phyloP scores from a whole-genome alignment of 2,888 invertebrate genomes.

The Sarcophaga variegata region DNA sequence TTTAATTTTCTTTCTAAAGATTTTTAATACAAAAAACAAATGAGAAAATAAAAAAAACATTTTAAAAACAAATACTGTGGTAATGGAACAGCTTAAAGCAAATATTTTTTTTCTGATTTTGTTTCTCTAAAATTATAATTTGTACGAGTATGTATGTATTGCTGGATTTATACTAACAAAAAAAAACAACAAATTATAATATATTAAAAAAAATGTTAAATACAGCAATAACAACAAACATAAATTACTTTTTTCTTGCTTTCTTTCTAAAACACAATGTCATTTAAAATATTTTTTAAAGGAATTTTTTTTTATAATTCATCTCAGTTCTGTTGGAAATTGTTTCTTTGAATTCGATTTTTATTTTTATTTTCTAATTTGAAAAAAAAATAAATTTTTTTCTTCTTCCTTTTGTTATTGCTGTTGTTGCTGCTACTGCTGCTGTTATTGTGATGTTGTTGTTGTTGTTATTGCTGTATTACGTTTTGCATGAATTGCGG shows the following conservation, averaged over 20 bases:
- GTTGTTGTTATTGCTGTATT: slow-evolving; percentile 45
- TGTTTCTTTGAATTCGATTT: slow-evolving; percentile 56
- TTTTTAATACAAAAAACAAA: slow-evolving; percentile 15
- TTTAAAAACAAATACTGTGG: slow-evolving; percentile 8
- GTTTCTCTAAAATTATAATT: slow-evolving; percentile 46
- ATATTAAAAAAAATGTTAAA: slow-evolving; percentile 72
- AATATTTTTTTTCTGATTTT: slow-evolving; percentile 27
- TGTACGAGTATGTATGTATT: not conserved
- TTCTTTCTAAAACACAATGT: slow-evolving; percentile 52
- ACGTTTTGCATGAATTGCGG: slow-evolving; percentile 75
- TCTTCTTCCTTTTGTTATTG: slow-evolving; percentile 48
- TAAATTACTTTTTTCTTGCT: slow-evolving; percentile 72
- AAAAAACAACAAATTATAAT: not conserved
- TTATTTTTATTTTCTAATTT: slow-evolving; percentile 66
- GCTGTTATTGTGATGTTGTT: slow-evolving; percentile 28
- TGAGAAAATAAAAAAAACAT: slow-evolving; percentile 27
- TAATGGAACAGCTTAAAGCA: slow-evolving; percentile 56
- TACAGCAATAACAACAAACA: slow-evolving; percentile 69
- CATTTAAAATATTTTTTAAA: slow-evolving; percentile 56
- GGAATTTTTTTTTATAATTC: slow-evolving; percentile 64
- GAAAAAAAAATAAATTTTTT: slow-evolving; percentile 51
- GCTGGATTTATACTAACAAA: too few species aligned
- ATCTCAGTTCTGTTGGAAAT: slow-evolving; percentile 65
- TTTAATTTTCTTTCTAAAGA: not conserved
- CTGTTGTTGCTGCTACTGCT: not conserved